Base-by-base conservation (phyloP, 2,797 vertebrate genomes). In the Cynodonichthys magdalenae region DNA sequence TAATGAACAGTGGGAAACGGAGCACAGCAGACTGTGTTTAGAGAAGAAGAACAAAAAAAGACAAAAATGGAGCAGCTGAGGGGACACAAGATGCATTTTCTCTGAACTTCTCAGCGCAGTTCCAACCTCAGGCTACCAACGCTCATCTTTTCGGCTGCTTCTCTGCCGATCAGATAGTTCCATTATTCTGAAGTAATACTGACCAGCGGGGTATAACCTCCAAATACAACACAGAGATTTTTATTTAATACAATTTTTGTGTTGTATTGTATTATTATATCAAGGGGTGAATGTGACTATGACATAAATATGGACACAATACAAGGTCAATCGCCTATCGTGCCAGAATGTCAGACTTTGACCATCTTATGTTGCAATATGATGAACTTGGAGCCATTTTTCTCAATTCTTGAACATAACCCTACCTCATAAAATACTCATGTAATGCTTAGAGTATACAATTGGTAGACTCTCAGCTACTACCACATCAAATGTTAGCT, bases 231-330 rank as follows among this genome's bases (percentile, higher is more conserved):
- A 65, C 47, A 64, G 63, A 80, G 70, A 81, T 75, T 74, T 87
- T 88, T 85, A 89, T 89, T 85, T 58, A 74, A 86, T 72, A 73
- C 56, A 84, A 88, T 84, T 75, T 79, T 75, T 59, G 59, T 69
- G 61, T 89, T 89, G 85, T 65, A 68, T 68, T 65, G 10, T 64
- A 84, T 89, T 72, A 85, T 85, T 90, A 83, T 89, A 89, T 88
- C 57, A 87, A 69, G 49, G 48, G 51, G 28, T 41, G 49, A 63
- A 69, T n/a, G 46, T 55, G 73, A 60, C 61, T 68, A 36, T 27
- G 69, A 71, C 69, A 78, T 68, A 8, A 47, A 72, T 56, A 61
- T 62, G 73, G 75, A 65, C 57, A 53, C 68, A 66, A 36, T 50
- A 75, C 77, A 79, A 15, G 19, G 5, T 11, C 8, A 36, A 10